Base-by-base conservation (phyloP, 1,140 invertebrate species). In the Cherax quadricarinatus region DNA sequence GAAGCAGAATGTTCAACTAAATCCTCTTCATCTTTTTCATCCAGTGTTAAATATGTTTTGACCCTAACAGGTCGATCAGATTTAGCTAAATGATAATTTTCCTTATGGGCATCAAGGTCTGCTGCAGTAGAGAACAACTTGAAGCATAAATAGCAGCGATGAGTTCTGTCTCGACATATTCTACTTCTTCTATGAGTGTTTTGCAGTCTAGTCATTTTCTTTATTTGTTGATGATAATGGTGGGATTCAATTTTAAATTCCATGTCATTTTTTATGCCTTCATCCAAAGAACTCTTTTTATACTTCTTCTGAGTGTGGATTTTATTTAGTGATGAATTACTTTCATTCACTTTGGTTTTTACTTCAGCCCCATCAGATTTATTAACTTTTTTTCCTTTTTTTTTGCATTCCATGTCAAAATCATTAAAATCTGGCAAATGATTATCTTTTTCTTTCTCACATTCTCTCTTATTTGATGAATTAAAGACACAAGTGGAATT, bases 111-210 rank as follows among this genome's bases (percentile, higher is more conserved):
- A 24, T 79, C 84, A 30, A 91, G 84, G 51, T 66, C 78, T 30
- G 57, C 62, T 10, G 60, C 75, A 4, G 84, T 81, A 7, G 90
- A 66, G 83, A 91, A 91, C 16, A 91, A 86, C 14, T 91, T 91
- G 41, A 91, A 91, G 48, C 90, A 91, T n/a, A 91, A 51, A 12
- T 91, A 91, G 62, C 90, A 91, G 16, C 90, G 83, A 21, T 91
- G 90, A 41, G 90, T 81, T 80, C 90, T 86, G 10, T 91, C 84
- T 57, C 90, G 53, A 7, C 84, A 78, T 41, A 4, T 21, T 81
- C 86, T n/a, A 5, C 62, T 81, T 18, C 14, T 51, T 60, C 62
- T 48, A 49, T 84, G 57, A 49, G 18, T 30, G 3, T 49, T 41
- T 51, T 86, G 70, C 12, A 86, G 83, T 16, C 5, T 10, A 4